These are phyloP conservation scores for Philotrypesis tridentata DNA, from an alignment of 1,140 invertebrate genomes.

Conservation along the genomic window DNA sequence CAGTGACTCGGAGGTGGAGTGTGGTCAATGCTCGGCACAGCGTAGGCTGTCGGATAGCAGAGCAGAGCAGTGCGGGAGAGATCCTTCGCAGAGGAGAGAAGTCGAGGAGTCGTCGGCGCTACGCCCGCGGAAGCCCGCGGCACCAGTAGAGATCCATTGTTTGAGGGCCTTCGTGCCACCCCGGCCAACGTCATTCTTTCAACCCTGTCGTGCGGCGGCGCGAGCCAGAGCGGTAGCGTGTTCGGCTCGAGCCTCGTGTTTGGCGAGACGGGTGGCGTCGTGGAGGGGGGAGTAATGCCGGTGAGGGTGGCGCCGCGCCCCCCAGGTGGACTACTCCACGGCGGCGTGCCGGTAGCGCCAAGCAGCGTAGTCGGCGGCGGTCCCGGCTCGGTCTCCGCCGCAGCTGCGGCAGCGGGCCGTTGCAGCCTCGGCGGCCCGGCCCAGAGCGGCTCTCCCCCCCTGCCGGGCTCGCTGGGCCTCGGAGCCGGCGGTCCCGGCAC, in stretches of 20 bases:
- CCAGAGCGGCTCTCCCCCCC: constrained; percentile 64
- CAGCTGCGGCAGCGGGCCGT: constrained; percentile 57
- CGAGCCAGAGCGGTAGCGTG: constrained; percentile 46
- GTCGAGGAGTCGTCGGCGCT: neutral
- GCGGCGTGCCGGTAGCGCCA: constrained; percentile 69
- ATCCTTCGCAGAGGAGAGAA: neutral
- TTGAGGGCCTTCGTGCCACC: constrained; percentile 22
- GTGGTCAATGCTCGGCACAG: neutral
- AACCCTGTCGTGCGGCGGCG: constrained; percentile 46
- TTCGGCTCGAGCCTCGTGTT: constrained; percentile 58
- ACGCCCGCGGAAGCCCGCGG: neutral
- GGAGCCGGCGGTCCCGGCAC: neutral
- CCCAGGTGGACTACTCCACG: constrained; percentile 73
- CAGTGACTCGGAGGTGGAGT: no score
- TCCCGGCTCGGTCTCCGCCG: constrained; percentile 56
- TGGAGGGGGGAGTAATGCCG: constrained; percentile 74
- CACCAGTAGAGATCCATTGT: neutral
- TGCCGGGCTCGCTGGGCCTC: constrained; percentile 58
- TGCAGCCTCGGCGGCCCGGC: constrained; percentile 68
- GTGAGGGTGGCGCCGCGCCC: constrained; percentile 74
- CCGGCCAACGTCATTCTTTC: constrained; percentile 43
- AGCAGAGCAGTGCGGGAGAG: neutral
- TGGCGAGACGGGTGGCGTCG: constrained; percentile 67
- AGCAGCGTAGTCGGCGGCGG: constrained; percentile 61
- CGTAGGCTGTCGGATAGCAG: neutral